Conservation (phyloP, 2,797 vertebrate genomes). For the Vireo griseus region DNA sequence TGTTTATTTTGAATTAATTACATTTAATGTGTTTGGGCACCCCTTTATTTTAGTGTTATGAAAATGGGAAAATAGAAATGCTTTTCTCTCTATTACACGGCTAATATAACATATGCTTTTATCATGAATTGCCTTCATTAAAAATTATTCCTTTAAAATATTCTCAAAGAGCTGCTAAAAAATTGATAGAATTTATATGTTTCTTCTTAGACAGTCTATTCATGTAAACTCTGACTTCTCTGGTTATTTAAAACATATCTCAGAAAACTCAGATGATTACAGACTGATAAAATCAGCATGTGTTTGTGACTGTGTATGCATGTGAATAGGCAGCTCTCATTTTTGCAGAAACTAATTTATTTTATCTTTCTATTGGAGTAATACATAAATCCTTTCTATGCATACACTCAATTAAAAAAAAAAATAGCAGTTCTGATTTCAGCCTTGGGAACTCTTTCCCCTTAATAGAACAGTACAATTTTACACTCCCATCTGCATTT, state of each 20-base stretch:
- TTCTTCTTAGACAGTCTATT: slow-evolving; percentile 30
- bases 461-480: not conserved
- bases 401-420: not conserved
- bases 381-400: not conserved
- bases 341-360: slow-evolving; percentile 65
- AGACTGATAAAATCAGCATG: slow-evolving; percentile 6
- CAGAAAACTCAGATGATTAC: slow-evolving; percentile 37
- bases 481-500: not conserved
- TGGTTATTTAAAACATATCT: slow-evolving; percentile 50
- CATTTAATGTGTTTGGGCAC: not conserved
- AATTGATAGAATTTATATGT: slow-evolving; percentile 27
- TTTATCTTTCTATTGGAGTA: slow-evolving; percentile 46
- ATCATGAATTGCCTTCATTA: slow-evolving; percentile 27
- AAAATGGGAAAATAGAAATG: not conserved
- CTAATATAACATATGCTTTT: not conserved
- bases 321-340: not conserved
- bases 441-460: not conserved
- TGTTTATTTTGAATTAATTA: not conserved
- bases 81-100: not conserved
- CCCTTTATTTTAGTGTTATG: not conserved
- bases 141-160: not conserved
- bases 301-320: not conserved
- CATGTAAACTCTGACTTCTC: slow-evolving; percentile 37
- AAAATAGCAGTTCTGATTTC: not conserved
- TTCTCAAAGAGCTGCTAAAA: slow-evolving; percentile 18